Evolutionary conservation across 2,113 vertebrate species (phyloP).

Genomic region (Dromas ardeola): DNA sequence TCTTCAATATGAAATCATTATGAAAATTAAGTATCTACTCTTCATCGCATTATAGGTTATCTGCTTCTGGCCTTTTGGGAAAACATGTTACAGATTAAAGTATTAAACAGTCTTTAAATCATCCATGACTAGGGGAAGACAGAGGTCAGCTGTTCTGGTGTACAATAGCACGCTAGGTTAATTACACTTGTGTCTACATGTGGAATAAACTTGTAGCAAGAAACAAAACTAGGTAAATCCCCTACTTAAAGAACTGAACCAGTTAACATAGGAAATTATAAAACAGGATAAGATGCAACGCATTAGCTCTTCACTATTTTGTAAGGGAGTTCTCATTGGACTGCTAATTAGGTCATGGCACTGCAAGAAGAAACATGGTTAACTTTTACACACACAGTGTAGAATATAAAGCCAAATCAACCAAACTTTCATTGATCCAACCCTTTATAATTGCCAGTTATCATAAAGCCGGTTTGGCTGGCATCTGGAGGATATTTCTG

Average conservation of each 20-base stretch:
- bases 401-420: neutral
- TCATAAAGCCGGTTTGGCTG: neutral
- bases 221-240: neutral
- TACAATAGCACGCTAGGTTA: neutral
- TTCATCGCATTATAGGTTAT: neutral
- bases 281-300: neutral
- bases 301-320: neutral
- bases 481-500: neutral
- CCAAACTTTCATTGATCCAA: neutral
- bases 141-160: conserved; percentile 3
- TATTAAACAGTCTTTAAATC: conserved; percentile 32
- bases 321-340: neutral
- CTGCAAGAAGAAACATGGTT: neutral
- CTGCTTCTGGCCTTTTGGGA: neutral
- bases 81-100: conserved; percentile 15
- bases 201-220: neutral
- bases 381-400: neutral
- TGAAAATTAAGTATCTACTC: conserved; percentile 1
- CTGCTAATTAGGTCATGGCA: neutral
- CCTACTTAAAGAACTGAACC: neutral
- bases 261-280: neutral
- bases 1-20: neutral
- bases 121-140: neutral
- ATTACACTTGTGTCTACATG: neutral
- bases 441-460: neutral